Evolutionary conservation across 2,888 invertebrate genomes (phyloP).

Genomic region (Ennomos erosarius): DNA sequence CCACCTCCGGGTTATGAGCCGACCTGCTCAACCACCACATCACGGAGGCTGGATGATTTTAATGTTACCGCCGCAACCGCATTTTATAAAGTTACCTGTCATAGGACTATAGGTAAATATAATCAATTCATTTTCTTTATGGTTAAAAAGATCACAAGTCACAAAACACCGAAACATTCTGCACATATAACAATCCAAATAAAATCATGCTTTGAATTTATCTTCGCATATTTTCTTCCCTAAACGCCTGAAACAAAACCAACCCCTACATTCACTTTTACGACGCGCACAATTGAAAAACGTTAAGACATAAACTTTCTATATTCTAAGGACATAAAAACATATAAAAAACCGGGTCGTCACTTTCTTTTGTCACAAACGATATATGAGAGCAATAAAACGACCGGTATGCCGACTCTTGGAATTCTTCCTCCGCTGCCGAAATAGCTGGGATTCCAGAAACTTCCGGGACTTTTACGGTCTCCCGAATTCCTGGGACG

Average conservation of each 20-base stretch:
- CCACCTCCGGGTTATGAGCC: no score
- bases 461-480: slow-evolving; percentile 68
- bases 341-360: slow-evolving; percentile 32
- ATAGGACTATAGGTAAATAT: no score
- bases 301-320: slow-evolving; percentile 33
- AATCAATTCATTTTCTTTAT: no score
- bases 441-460: slow-evolving; percentile 66
- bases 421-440: slow-evolving; percentile 58
- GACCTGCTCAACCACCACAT: no score
- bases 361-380: slow-evolving; percentile 48
- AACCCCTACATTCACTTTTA: slow-evolving; percentile 6
- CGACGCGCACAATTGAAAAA: slow-evolving; percentile 27
- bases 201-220: neutral
- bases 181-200: neutral
- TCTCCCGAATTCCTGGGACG: slow-evolving; percentile 62
- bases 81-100: no score
- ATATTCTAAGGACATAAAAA: slow-evolving; percentile 29
- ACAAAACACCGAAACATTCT: no score
- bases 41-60: no score
- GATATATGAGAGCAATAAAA: slow-evolving; percentile 70
- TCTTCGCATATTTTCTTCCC: slow-evolving; percentile 3
- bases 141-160: no score
- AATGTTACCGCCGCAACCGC: no score
- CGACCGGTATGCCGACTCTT: slow-evolving; percentile 53
- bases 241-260: slow-evolving; percentile 7